Base-by-base conservation (phyloP, 2,113 vertebrate genomes). In the Axis porcinus region DNA sequence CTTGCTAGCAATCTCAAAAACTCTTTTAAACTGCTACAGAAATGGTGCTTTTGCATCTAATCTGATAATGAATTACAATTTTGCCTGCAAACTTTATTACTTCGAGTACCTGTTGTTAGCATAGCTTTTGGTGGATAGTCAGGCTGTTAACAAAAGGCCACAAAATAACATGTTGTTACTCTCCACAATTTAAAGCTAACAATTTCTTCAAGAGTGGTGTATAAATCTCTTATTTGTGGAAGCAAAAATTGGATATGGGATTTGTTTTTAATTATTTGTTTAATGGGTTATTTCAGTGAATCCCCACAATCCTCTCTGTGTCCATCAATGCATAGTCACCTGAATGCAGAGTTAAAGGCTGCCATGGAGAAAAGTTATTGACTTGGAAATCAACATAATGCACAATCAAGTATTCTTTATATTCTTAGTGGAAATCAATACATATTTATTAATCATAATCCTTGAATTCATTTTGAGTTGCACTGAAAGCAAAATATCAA, bases 191-290 rank as follows among this genome's bases (percentile, higher is more conserved):
- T 89, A 64, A 96, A 89, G n/a, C 21, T 97, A 91, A 70, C 33
- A 86, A 1, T 95, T 97, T 92, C 40, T 89, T 55, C 19, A 84
- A 17, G 43, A 85, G 82, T 88, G 58, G 36, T 45, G 9, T 70
- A 89, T 95, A 82, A 36, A 85, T 89, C 3, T 89, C 8, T 95
- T 85, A 47, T 84, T 64, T 40, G 54, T 90, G n/a, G 36, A n/a
- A 92, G 90, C 40, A 86, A 95, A 91, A 91, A 95, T n/a, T 74
- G 81, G 43, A 76, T 36, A 79, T 0, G 15, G 6, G 55, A 57
- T 83, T 96, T 86, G 70, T 28, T 88, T 96, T 76, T 94, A 30
- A 76, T 81, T 19, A 57, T 94, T 88, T 95, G 30, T 88, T 91
- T 58, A 33, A 50, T 79, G 60, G 64, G 28, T 78, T 85, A 25